These are phyloP conservation scores for Pristionchus exspectatus DNA, from an alignment of 2,888 invertebrate species.

Conservation along the genomic window DNA sequence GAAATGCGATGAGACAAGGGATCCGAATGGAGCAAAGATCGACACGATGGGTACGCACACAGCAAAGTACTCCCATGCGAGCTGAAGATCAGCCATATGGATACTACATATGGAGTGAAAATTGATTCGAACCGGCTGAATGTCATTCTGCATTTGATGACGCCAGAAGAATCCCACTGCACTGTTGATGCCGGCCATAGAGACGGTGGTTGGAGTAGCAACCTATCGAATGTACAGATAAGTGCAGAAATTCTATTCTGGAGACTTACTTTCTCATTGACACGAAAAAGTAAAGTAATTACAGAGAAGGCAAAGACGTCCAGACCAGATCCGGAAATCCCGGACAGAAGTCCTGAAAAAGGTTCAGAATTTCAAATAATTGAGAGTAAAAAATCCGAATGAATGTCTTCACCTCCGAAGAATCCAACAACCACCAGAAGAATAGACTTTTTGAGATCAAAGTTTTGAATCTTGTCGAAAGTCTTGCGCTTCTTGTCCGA, in stretches of 20 bases:
- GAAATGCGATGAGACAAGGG: slow-evolving; percentile 68
- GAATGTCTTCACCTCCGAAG: slow-evolving; percentile 27
- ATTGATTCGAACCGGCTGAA: background rate
- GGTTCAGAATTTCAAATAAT: no score
- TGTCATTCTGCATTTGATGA: slow-evolving; percentile 55
- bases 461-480: slow-evolving; percentile 35
- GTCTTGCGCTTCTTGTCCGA: slow-evolving; percentile 56
- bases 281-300: slow-evolving; percentile 65
- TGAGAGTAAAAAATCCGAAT: no score
- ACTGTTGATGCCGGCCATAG: slow-evolving; percentile 75
- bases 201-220: slow-evolving; percentile 76
- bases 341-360: slow-evolving; percentile 70
- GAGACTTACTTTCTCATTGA: slow-evolving; percentile 34
- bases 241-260: background rate
- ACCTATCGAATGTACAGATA: slow-evolving; percentile 59
- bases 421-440: slow-evolving; percentile 40
- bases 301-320: slow-evolving; percentile 75
- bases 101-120: background rate
- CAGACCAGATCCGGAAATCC: slow-evolving; percentile 76
- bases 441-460: background rate
- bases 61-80: slow-evolving; percentile 71
- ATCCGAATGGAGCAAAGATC: slow-evolving; percentile 70
- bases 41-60: slow-evolving; percentile 65
- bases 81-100: background rate
- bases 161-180: slow-evolving; percentile 72